Evolutionary conservation across 2,888 invertebrate species (phyloP).

Genomic region (Limnephilus lunatus): DNA sequence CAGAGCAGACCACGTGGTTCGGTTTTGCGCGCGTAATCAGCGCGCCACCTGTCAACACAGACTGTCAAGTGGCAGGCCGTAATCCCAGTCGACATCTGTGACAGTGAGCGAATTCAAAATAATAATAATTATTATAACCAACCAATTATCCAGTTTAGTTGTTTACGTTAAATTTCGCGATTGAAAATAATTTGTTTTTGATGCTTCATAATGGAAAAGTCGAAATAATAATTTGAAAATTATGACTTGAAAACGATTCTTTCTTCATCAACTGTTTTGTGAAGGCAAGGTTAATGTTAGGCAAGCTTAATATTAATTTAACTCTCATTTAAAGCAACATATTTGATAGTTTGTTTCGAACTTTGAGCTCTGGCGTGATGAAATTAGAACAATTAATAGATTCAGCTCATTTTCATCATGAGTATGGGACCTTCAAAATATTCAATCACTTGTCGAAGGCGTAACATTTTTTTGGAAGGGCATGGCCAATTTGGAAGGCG

Average conservation of each 20-base stretch:
- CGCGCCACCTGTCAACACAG: slow-evolving; percentile 62
- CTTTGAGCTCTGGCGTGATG: too few relatives aligned
- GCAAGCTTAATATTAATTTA: too few relatives aligned
- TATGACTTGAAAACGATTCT: neutral
- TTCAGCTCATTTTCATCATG: neutral
- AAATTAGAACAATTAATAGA: too few relatives aligned
- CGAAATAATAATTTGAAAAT: neutral
- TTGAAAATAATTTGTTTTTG: neutral
- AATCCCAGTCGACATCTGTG: slow-evolving; percentile 47
- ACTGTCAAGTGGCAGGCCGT: slow-evolving; percentile 47
- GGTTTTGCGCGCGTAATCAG: slow-evolving; percentile 60
- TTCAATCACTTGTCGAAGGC: neutral
- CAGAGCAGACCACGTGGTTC: slow-evolving; percentile 55
- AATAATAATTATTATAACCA: slow-evolving; percentile 28
- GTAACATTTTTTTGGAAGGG: too few relatives aligned
- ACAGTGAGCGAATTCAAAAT: slow-evolving; percentile 9
- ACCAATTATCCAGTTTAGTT: slow-evolving; percentile 5
- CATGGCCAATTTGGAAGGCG: too few relatives aligned
- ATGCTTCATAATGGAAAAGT: neutral
- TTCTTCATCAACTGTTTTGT: neutral
- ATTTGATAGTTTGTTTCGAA: too few relatives aligned
- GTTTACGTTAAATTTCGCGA: neutral
- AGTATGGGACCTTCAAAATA: neutral
- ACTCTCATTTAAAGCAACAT: too few relatives aligned
- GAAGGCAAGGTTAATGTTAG: neutral